These are phyloP conservation scores for Eurytoma adleriae DNA, from an alignment of 2,888 invertebrate species.

Conservation along the genomic window DNA sequence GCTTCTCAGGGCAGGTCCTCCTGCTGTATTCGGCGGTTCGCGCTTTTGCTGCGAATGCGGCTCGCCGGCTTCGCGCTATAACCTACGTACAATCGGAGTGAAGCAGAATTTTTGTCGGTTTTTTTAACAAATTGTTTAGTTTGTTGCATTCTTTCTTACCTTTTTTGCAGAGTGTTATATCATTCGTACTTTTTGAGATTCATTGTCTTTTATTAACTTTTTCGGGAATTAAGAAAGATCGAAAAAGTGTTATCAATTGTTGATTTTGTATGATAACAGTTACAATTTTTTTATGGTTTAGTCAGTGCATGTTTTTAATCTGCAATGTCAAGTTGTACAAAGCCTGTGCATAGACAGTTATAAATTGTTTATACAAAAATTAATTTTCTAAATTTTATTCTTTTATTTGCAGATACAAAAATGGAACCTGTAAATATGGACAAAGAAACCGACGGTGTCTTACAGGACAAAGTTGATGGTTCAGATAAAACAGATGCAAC, in stretches of 20 bases:
- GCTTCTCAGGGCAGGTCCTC: not conserved
- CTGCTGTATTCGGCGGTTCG: not conserved
- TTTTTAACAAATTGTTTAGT: not conserved
- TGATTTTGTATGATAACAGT: not conserved
- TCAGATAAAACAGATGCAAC: not conserved
- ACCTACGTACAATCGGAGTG: constrained; percentile 24
- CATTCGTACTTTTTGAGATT: not conserved
- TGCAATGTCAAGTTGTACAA: not conserved
- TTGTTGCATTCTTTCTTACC: not conserved
- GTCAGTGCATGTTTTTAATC: not conserved
- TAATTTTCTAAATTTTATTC: not conserved
- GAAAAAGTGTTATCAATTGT: not conserved
- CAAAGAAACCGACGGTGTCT: constrained; percentile 10
- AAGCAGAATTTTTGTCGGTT: constrained; percentile 11
- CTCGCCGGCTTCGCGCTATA: constrained; percentile 41
- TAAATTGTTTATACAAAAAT: not conserved
- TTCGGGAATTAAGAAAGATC: not conserved
- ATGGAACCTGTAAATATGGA: constrained; percentile 41
- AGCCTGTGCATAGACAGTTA: not conserved
- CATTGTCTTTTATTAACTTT: not conserved
- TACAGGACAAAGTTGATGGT: constrained; percentile 12
- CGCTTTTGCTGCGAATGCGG: not conserved
- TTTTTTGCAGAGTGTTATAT: not conserved
- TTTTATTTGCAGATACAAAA: constrained; percentile 22
- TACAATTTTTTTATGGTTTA: not conserved